Evolutionary conservation across 2,888 invertebrate species (phyloP), one percentile per base, ranked within the genome.

Genomic region (Oligia fasciuncula): DNA sequence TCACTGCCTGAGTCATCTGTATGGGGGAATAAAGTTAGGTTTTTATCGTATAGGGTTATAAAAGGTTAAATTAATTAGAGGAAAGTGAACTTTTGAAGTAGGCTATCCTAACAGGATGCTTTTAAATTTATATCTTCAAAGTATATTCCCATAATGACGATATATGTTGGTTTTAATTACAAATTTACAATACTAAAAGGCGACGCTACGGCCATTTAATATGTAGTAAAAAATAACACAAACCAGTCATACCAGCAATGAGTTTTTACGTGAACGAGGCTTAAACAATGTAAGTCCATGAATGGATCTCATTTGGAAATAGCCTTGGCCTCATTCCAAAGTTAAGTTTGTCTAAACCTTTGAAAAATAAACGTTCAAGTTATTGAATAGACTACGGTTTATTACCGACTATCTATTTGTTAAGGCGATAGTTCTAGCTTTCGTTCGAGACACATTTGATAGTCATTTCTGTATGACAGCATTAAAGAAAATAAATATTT

Each of bases 1-100:
- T 96, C 97, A 86, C 95, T 96, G 79, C 95, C 95, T 6, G 96
- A 96, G 88, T 97, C 97, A 88, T 97, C 96, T 96, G 87, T n/a
- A 80, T 79, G 69, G 75, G 29, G 11, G 73, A 66, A 77, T 76
- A 76, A 80, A 76, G 77, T 79, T 84, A 83, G 57, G 66, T 79
- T 83, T 66, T 49, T 43, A 75, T 62, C 40, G 19, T 29, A 69
- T 60, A 35, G 13, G 46, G 54, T 29, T 29, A 71, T 67, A 71
- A 46, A 54, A 17, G 4, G 9, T 17, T n/a, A 13, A 19, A 11
- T 54, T 46, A 76, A 17, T 43, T 57, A n/a, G n/a, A 35, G 49
- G 40, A n/a, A 19, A 74, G 11, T 35, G 6, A 9, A 1, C n/a
- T 40, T 35, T 62, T 29, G 4, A 66, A 60, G 17, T 29, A 49